These are phyloP conservation scores for Myotis findleyi DNA, from an alignment of 2,797 vertebrate genomes.

Conservation along the genomic window DNA sequence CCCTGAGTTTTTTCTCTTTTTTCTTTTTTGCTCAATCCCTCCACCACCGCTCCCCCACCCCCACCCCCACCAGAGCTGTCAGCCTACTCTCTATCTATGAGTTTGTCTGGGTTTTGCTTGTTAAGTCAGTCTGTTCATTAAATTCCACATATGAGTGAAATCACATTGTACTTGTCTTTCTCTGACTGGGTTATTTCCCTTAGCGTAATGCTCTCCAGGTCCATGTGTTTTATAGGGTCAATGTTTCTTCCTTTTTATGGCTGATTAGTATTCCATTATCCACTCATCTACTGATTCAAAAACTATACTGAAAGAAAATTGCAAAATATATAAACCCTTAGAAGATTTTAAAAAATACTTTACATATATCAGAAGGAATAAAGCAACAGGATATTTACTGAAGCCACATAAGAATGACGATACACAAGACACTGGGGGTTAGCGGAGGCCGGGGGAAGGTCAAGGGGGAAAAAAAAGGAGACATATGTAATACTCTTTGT, in stretches of 20 bases:
- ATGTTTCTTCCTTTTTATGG: background rate
- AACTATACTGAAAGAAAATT: background rate
- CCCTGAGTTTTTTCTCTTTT: background rate
- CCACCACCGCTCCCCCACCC: background rate
- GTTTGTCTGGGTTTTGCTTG: background rate
- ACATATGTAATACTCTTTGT: too few relatives aligned
- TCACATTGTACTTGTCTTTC: background rate
- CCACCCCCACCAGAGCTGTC: background rate
- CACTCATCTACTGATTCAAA: background rate
- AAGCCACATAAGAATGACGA: background rate
- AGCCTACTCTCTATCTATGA: background rate
- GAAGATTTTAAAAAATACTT: conserved; percentile 7
- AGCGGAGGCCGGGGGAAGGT: too few relatives aligned
- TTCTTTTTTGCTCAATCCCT: background rate
- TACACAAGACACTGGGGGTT: background rate
- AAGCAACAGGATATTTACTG: background rate
- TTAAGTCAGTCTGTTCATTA: background rate
- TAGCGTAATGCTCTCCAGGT: background rate
- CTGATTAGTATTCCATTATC: background rate
- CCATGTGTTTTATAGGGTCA: background rate
- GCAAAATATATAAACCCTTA: background rate
- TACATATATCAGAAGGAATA: conserved; percentile 24
- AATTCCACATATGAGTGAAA: background rate
- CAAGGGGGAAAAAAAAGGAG: too few relatives aligned
- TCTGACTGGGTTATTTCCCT: background rate